phyloP scores from a whole-genome alignment of 2,797 vertebrate genomes.

The Odontamblyopus lacepedii region DNA sequence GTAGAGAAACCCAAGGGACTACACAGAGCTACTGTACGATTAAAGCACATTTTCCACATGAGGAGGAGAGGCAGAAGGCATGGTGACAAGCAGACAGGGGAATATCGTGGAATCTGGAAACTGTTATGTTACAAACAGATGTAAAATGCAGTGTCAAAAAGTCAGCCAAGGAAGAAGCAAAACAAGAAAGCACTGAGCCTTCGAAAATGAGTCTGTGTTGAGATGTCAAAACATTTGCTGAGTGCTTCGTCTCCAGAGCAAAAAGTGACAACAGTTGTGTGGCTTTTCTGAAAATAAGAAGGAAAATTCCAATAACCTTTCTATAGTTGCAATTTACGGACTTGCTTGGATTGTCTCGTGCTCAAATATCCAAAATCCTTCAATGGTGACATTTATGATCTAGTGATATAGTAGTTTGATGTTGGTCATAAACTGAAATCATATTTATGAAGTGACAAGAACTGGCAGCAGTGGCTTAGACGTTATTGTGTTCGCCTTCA shows the following conservation, averaged over 20 bases:
- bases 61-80: constrained; percentile 28
- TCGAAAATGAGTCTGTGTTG: constrained; percentile 10
- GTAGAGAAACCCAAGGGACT: constrained; percentile 20
- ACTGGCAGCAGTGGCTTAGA: too few relatives aligned
- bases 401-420: not conserved
- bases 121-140: not conserved
- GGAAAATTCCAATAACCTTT: not conserved
- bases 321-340: not conserved
- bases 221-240: not conserved
- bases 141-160: not conserved
- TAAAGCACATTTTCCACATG: constrained; percentile 44
- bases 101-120: constrained; percentile 4
- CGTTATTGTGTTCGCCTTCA: not conserved
- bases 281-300: not conserved
- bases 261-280: not conserved
- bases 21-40: constrained; percentile 18
- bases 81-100: constrained; percentile 8
- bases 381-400: not conserved
- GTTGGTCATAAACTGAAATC: not conserved
- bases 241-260: constrained; percentile 19
- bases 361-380: not conserved
- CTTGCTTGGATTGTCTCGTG: not conserved
- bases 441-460: not conserved
- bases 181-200: constrained; percentile 14
- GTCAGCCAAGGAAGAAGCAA: constrained; percentile 21